Evolutionary conservation across 2,797 vertebrate species (phyloP), one percentile per base, ranked within the genome.

Genomic region (Menidia menidia): DNA sequence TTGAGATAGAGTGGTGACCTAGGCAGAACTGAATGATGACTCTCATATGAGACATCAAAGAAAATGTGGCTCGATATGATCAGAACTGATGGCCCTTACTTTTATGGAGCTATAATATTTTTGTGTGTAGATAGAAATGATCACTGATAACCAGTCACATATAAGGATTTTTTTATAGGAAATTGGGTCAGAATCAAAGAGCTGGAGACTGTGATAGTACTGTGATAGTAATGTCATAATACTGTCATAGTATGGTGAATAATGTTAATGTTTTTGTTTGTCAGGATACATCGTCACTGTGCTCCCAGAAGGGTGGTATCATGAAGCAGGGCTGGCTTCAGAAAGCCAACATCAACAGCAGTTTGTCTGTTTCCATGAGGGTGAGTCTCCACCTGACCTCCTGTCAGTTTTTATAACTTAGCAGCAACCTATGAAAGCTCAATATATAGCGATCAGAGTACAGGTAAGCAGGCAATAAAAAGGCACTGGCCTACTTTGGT

Each of bases 291-390:
- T 84, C 96, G 0, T 99, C 97, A 0, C 82, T 99, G 58, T 99
- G 97, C 89, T 98, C 97, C 67, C 97, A 98, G 90, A 98, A 95
- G 80, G 97, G 96, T 11, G 97, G 97, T 25, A 93, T 98, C 80
- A 95, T 98, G 92, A 98, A 97, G 89, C 97, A 99, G 91, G 98
- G 98, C 85, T 99, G 97, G 98, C 92, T 99, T 60, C 95, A 97
- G 91, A 99, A 97, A 88, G 98, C 97, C 69, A 99, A 99, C 76
- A 95, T 99, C 75, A 98, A 98, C 88, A 98, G 96, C 92, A 97
- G 97, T 45, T 96, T 99, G 89, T 97, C 97, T 1, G 98, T 99
- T 61, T 97, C 97, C 87, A 98, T 98, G 97, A 97, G 96, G 96
- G 97, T 99, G 93, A 94, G 96, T 90, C 90, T 85, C 47, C 62